These are phyloP conservation scores for Rhizoglyphus robini DNA, from an alignment of 1,140 invertebrate species.

Conservation along the genomic window DNA sequence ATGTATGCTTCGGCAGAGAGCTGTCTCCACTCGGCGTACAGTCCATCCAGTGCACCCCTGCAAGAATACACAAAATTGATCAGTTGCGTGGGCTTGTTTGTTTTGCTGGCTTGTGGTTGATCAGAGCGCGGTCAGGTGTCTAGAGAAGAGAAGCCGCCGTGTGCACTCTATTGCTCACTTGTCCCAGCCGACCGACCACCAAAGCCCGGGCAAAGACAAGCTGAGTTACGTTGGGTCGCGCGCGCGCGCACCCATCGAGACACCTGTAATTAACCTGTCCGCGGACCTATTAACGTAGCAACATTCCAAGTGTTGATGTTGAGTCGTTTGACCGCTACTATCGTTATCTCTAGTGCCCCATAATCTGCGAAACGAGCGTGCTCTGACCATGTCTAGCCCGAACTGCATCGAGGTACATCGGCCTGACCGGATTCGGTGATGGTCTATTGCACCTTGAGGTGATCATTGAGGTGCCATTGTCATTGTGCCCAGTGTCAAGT, in stretches of 20 bases:
- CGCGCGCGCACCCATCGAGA: not conserved
- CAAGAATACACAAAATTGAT: conserved; percentile 16
- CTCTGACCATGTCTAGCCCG: no score
- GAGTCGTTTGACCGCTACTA: no score
- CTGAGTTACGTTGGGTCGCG: not conserved
- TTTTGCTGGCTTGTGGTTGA: no score
- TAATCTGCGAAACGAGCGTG: no score
- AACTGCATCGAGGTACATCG: not conserved
- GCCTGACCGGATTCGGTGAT: not conserved
- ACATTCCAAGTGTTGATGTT: no score
- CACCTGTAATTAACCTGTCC: not conserved
- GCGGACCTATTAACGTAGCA: no score
- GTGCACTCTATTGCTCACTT: not conserved
- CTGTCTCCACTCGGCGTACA: conserved; percentile 33
- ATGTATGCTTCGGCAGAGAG: conserved; percentile 30
- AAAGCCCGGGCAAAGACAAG: not conserved
- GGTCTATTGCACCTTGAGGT: not conserved
- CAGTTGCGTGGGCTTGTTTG: not conserved
- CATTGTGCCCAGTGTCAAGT: not conserved
- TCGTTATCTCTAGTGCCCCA: no score
- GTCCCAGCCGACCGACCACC: not conserved
- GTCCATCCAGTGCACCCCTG: conserved; percentile 37
- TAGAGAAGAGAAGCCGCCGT: no score
- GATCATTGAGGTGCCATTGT: not conserved
- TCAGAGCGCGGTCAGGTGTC: no score